phyloP scores from a whole-genome alignment of 2,888 invertebrate genomes.

The Stictocephala bisonia region DNA sequence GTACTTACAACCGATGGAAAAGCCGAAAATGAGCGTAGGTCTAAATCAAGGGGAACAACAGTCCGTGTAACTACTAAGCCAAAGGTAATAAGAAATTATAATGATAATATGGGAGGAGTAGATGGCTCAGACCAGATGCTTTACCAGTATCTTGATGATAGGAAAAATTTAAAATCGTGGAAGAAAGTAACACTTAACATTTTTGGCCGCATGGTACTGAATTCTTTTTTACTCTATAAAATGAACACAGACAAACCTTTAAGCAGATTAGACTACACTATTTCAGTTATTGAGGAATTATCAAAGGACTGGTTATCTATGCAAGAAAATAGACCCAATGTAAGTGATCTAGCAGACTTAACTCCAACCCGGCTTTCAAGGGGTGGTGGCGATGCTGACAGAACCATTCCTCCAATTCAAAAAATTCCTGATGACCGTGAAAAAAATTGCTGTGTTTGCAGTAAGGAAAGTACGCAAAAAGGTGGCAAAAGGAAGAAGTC shows the following conservation, averaged over 20 bases:
- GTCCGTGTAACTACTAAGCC: not conserved
- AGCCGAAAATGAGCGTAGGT: conserved; percentile 1
- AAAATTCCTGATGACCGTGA: conserved; percentile 24
- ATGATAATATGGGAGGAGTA: conserved; percentile 22
- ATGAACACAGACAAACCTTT: not conserved
- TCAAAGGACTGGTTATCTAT: conserved; percentile 14
- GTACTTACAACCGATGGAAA: conserved; percentile 25
- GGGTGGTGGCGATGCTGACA: not conserved
- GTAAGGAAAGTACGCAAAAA: too few species aligned
- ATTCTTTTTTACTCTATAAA: conserved; percentile 5
- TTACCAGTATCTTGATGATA: conserved; percentile 16
- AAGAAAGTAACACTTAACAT: conserved; percentile 31
- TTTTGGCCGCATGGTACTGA: not conserved
- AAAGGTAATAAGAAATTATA: conserved; percentile 22
- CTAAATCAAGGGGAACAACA: not conserved
- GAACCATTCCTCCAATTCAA: not conserved
- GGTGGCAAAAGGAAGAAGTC: too few species aligned
- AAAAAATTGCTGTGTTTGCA: too few species aligned
- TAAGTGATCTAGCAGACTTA: not conserved
- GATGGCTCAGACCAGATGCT: conserved; percentile 16
- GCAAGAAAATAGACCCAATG: conserved; percentile 9
- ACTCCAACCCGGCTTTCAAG: not conserved
- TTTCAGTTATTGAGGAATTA: conserved; percentile 6
- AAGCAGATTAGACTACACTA: conserved; percentile 2
- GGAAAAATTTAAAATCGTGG: not conserved